Evolutionary conservation across 2,888 invertebrate species (phyloP).

Genomic region (Zhengitettix transpicula): DNA sequence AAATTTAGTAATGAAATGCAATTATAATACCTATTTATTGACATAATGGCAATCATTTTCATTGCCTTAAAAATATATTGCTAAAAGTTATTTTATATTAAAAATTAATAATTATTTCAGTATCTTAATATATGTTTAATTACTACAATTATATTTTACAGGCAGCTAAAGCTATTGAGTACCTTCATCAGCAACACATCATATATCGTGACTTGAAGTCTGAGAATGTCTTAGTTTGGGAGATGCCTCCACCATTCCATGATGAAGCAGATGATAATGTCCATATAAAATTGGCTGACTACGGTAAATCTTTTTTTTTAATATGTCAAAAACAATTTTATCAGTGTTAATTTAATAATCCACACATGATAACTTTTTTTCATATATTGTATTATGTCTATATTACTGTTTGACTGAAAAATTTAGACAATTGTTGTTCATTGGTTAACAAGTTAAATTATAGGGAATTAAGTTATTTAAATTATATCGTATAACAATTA

Average conservation of each 20-base stretch:
- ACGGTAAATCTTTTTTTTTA: slow-evolving; percentile 36
- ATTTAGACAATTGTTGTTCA: too few species aligned
- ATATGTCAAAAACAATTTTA: not conserved
- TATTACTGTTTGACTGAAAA: not conserved
- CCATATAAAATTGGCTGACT: slow-evolving; percentile 91
- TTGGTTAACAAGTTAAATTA: too few species aligned
- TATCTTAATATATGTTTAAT: not conserved
- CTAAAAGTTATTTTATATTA: too few species aligned
- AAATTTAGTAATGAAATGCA: too few species aligned
- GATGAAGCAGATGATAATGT: slow-evolving; percentile 41
- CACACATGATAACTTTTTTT: not conserved
- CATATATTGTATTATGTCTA: not conserved
- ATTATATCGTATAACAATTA: not conserved
- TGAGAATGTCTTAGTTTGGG: slow-evolving; percentile 97
- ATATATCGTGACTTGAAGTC: slow-evolving; percentile 89
- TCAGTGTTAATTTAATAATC: not conserved
- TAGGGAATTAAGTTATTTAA: not conserved
- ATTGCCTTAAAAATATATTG: too few species aligned
- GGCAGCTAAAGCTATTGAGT: slow-evolving; percentile 86
- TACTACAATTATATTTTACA: slow-evolving; percentile 14
- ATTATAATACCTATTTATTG: too few species aligned
- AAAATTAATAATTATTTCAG: not conserved
- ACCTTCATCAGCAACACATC: slow-evolving; percentile 81
- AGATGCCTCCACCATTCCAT: slow-evolving; percentile 67
- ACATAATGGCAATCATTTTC: too few species aligned